These are phyloP conservation scores for Philopedon plagiatum DNA, from an alignment of 2,888 invertebrate genomes.

Conservation along the genomic window DNA sequence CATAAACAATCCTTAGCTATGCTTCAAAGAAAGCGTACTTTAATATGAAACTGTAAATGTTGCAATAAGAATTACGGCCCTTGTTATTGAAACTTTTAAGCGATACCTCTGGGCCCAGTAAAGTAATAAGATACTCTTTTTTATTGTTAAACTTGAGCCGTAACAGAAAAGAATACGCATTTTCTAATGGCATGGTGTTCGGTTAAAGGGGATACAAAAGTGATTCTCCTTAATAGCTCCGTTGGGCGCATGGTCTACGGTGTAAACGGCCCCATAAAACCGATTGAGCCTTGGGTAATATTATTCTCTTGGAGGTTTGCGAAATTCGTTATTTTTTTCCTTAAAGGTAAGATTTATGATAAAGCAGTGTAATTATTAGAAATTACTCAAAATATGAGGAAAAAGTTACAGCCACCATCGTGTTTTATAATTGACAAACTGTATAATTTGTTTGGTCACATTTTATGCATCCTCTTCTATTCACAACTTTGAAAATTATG, in stretches of 20 bases:
- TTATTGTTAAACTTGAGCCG: slow-evolving; percentile 52
- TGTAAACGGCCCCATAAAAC: slow-evolving; percentile 61
- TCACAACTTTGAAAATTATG: no score
- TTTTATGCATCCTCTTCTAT: no score
- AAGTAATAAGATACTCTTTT: slow-evolving; percentile 54
- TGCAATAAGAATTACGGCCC: slow-evolving; percentile 7
- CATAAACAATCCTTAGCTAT: no score
- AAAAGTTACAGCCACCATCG: no score
- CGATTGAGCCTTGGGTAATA: slow-evolving; percentile 60
- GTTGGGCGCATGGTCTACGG: slow-evolving; percentile 58
- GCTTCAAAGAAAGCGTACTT: no score
- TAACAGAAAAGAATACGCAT: slow-evolving; percentile 59
- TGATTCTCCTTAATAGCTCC: slow-evolving; percentile 62
- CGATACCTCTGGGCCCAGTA: slow-evolving; percentile 47
- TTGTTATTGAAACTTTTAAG: slow-evolving; percentile 41
- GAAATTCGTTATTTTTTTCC: background rate
- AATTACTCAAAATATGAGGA: no score
- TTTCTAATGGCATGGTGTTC: slow-evolving; percentile 59
- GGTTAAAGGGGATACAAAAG: slow-evolving; percentile 58
- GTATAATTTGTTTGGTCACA: no score
- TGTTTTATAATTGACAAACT: no score
- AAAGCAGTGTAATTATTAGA: no score
- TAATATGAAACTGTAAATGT: slow-evolving; percentile 1
- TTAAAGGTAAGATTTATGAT: no score
- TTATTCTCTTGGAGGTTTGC: background rate